Conservation (phyloP, 2,113 vertebrate genomes). For the Hypanus sabinus region DNA sequence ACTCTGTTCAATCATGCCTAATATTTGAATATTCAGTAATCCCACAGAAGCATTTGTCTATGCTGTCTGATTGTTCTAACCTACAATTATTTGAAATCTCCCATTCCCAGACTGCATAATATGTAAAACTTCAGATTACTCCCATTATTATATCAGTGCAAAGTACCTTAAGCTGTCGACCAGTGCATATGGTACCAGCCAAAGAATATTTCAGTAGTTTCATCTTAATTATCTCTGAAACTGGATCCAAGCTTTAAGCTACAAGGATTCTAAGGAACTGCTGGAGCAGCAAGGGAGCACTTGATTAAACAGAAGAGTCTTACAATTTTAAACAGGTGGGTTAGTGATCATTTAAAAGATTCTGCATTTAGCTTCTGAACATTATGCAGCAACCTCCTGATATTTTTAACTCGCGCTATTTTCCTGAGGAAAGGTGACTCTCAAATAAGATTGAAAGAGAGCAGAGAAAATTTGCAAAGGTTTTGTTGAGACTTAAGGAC, state of each 20-base stretch:
- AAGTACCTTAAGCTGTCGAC: neutral
- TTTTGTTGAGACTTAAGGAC: too few relatives aligned
- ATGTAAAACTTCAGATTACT: neutral
- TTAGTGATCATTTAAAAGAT: neutral
- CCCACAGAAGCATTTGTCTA: neutral
- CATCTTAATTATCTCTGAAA: neutral
- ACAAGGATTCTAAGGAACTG: neutral
- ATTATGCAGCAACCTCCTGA: neutral
- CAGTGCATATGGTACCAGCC: neutral
- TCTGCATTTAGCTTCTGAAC: neutral
- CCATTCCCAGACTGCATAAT: neutral
- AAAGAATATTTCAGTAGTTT: neutral
- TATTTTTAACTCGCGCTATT: neutral
- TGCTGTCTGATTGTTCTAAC: neutral
- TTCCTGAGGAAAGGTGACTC: neutral
- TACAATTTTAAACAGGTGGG: neutral
- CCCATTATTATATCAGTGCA: neutral
- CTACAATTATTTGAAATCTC: neutral
- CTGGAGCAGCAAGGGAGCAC: neutral
- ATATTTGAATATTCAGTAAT: neutral
- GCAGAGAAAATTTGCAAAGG: too few relatives aligned
- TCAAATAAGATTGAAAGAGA: neutral
- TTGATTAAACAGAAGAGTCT: neutral
- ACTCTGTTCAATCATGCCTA: neutral
- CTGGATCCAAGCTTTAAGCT: neutral